Base-by-base conservation (phyloP, 2,797 vertebrate genomes). In the Microctenopoma lineatum region DNA sequence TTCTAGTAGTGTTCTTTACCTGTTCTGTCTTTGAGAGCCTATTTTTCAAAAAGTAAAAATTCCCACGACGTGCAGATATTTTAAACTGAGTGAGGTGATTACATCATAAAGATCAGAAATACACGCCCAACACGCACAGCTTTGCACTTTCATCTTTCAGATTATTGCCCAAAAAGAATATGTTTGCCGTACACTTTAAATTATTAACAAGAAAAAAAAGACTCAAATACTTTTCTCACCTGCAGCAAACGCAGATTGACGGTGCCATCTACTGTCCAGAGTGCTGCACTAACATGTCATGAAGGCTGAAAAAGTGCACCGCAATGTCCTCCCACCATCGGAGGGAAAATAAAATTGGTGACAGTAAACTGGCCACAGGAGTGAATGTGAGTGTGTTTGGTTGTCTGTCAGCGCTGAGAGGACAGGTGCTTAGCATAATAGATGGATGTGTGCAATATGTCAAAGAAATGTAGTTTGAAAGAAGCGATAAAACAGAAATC, bases 261-360 rank as follows among this genome's bases (percentile, higher is more conserved):
- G 75, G 70, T 42, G 76, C 77, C 82, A 80, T 63, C 89, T 89
- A 58, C 66, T 83, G 90, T 50, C 47, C 13, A 57, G 10, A 44
- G 25, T 14, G 12, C 4, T 6, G 26, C 27, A 39, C 4, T 21
- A 21, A 21, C 21, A 21, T 21, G 21, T 21, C 21, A 21, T 21
- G 21, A 21, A 21, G 21, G 21, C 21, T 21, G 21, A 21, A 21
- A 21, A 21, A 21, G 21, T 21, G 21, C 21, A 21, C 21, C 21
- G 21, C 21, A 21, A 21, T 21, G 21, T 21, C 21, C 21, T 21
- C 21, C 21, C 21, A 21, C 21, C 21, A 21, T 21, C 21, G 1
- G 21, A 21, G 21, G 21, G 21, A 21, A 21, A 21, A 2, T 21
- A 21, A 21, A 21, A 21, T 21, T 21, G 21, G 21, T 21, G 21